Conservation (phyloP, 2,888 invertebrate species). For the Unio delphinus region DNA sequence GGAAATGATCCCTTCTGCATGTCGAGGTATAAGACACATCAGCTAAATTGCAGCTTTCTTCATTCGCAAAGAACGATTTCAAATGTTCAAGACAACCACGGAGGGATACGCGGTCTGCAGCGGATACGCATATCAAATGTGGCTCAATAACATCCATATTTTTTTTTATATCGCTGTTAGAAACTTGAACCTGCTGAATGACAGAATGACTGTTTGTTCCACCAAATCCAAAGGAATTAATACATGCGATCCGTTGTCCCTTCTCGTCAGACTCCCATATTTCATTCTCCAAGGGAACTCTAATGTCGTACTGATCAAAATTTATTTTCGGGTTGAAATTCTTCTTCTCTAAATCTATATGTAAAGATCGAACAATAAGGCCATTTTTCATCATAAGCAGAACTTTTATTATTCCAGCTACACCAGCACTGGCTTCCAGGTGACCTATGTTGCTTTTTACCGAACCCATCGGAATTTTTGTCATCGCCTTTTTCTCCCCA, state of each 20-base stretch:
- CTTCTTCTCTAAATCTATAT: constrained; percentile 13
- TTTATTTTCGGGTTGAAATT: constrained; percentile 33
- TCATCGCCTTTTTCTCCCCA: neutral
- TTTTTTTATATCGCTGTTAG: neutral
- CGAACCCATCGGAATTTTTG: constrained; percentile 34
- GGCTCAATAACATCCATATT: neutral
- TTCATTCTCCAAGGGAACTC: constrained; percentile 13
- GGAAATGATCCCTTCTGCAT: constrained; percentile 18
- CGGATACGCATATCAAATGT: constrained; percentile 20
- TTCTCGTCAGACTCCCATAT: constrained; percentile 18
- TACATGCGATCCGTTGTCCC: constrained; percentile 18
- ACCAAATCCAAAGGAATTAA: constrained; percentile 52
- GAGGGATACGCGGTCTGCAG: constrained; percentile 5
- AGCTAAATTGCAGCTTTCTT: constrained; percentile 2
- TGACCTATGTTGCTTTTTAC: constrained; percentile 52
- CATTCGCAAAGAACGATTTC: constrained; percentile 3
- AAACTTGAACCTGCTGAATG: constrained; percentile 7
- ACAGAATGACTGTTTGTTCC: constrained; percentile 49
- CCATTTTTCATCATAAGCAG: constrained; percentile 46
- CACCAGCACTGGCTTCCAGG: constrained; percentile 44
- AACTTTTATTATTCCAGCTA: constrained; percentile 48
- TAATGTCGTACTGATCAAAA: constrained; percentile 19
- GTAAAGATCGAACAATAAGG: constrained; percentile 43
- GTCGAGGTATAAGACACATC: constrained; percentile 11
- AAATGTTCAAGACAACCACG: constrained; percentile 2